These are phyloP conservation scores for Trichopria drosophilae DNA, from an alignment of 2,888 invertebrate genomes.

Conservation along the genomic window DNA sequence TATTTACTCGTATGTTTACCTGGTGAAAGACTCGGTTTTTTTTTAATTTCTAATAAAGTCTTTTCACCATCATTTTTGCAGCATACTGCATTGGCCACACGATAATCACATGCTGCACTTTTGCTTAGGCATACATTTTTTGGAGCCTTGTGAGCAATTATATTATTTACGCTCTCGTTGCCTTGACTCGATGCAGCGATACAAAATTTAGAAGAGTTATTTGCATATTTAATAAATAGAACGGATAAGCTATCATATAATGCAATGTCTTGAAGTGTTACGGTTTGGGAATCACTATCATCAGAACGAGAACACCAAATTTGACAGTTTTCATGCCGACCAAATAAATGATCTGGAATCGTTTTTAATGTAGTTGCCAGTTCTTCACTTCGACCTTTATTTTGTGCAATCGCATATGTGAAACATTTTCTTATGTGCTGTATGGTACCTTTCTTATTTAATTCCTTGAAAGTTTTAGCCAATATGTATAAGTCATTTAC, in stretches of 20 bases:
- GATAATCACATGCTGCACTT: conserved; percentile 7
- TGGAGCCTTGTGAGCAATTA: conserved; percentile 14
- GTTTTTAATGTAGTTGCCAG: conserved; percentile 24
- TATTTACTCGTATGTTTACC: conserved; percentile 8
- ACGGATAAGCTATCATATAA: conserved; percentile 1
- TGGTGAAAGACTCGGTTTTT: conserved; percentile 3
- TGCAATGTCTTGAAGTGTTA: not conserved
- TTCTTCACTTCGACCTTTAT: conserved; percentile 8
- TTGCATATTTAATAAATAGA: conserved; percentile 13
- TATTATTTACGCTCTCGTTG: conserved; percentile 17
- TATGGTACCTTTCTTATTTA: conserved; percentile 28
- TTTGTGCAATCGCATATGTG: conserved; percentile 33
- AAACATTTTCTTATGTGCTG: conserved; percentile 37
- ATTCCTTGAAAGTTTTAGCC: conserved; percentile 24
- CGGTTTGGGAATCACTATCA: conserved; percentile 6
- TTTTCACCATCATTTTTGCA: conserved; percentile 6
- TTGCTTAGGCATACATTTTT: conserved; percentile 12
- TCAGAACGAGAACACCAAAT: conserved; percentile 29
- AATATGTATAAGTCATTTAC: conserved; percentile 32
- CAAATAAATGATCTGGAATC: conserved; percentile 35
- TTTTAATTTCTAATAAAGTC: conserved; percentile 1
- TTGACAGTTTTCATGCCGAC: conserved; percentile 34
- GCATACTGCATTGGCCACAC: conserved; percentile 7
- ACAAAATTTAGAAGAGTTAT: conserved; percentile 13
- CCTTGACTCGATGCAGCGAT: conserved; percentile 14